phyloP scores from a whole-genome alignment of 2,888 invertebrate genomes.

The Dendrolimus pini region DNA sequence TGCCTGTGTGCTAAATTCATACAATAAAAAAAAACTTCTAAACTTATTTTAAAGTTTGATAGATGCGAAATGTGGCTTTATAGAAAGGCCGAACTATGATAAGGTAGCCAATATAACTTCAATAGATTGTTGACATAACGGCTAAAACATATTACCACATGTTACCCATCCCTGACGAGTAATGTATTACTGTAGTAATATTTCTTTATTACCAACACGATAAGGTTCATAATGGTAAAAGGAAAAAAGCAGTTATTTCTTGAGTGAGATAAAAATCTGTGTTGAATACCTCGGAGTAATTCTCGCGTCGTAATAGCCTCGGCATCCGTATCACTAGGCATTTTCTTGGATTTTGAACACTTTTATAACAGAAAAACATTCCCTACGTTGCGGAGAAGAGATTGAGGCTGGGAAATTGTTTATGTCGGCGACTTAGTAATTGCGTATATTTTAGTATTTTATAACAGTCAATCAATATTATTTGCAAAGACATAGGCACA shows the following conservation, averaged over 20 bases:
- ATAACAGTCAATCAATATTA: too few species aligned
- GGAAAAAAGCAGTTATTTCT: neutral
- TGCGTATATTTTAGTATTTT: too few species aligned
- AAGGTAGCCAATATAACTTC: too few species aligned
- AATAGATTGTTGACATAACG: too few species aligned
- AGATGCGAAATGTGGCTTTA: too few species aligned
- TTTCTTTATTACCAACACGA: conserved; percentile 11
- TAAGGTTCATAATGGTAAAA: conserved; percentile 18
- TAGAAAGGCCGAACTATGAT: too few species aligned
- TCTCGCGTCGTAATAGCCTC: conserved; percentile 7
- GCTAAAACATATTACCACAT: neutral
- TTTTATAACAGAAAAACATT: neutral
- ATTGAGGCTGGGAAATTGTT: too few species aligned
- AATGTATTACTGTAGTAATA: conserved; percentile 9
- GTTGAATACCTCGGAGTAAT: conserved; percentile 31
- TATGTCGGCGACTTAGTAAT: too few species aligned
- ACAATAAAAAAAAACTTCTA: too few species aligned
- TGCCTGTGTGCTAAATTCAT: too few species aligned
- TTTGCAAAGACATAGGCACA: too few species aligned
- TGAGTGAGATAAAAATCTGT: conserved; percentile 23
- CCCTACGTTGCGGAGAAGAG: neutral
- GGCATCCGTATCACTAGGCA: neutral
- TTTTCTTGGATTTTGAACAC: conserved; percentile 1
- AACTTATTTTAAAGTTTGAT: too few species aligned
- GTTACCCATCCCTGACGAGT: conserved; percentile 1